phyloP scores from a whole-genome alignment of 2,797 vertebrate genomes.

The Tarsius wallacei region DNA sequence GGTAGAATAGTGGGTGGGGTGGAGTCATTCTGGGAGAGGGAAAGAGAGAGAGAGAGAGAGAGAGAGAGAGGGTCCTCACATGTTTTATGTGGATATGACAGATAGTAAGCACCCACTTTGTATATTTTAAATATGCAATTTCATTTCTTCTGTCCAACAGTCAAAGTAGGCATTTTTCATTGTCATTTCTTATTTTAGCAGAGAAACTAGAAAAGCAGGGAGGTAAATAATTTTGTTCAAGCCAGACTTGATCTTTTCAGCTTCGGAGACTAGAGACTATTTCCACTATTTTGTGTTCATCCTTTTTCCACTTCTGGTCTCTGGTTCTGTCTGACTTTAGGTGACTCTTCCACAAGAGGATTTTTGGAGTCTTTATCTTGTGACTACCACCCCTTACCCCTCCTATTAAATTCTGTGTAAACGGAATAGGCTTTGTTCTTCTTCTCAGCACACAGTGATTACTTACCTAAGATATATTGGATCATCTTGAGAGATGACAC shows the following conservation, averaged over 20 bases:
- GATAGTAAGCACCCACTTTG: background rate
- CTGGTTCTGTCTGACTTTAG: background rate
- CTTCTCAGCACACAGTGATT: too few relatives aligned
- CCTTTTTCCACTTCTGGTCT: background rate
- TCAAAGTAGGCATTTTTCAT: background rate
- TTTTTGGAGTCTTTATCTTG: background rate
- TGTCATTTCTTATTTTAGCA: background rate
- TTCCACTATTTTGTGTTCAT: background rate
- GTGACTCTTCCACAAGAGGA: background rate
- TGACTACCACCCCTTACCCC: too few relatives aligned
- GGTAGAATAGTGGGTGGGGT: background rate
- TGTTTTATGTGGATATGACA: too few relatives aligned
- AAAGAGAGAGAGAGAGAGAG: too few relatives aligned
- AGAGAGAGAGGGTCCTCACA: too few relatives aligned
- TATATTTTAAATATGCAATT: background rate
- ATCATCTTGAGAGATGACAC: background rate
- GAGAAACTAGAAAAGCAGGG: background rate
- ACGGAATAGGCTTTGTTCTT: too few relatives aligned
- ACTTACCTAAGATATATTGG: background rate
- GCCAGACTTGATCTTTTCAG: background rate
- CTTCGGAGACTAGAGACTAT: fast-evolving
- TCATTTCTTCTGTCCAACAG: background rate
- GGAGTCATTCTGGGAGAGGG: background rate
- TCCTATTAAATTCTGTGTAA: background rate
- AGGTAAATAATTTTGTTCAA: background rate